A percentile compares a stretch with the other conserved stretches of the same genome.
Evolutionary conservation across 2,113 vertebrate species (phyloP).

Genomic region (Cacatua alba): DNA sequence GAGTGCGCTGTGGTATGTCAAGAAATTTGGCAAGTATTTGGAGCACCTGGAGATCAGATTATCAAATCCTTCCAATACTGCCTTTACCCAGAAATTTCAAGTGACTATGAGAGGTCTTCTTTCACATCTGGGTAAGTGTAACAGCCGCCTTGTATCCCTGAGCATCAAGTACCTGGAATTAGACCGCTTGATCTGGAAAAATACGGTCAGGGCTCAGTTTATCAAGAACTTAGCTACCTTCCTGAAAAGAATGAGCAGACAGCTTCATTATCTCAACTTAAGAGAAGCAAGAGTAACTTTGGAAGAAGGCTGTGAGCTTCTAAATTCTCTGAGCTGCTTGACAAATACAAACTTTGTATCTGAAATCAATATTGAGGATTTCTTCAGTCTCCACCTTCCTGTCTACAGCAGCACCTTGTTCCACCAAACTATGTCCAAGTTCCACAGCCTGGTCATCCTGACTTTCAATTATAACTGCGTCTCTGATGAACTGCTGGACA

Average conservation of each 20-base stretch:
- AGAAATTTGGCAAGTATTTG: conserved; percentile 75
- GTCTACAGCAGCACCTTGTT: conserved; percentile 72
- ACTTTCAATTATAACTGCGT: conserved; percentile 79
- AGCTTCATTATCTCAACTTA: conserved; percentile 70
- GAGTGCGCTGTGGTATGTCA: conserved; percentile 70
- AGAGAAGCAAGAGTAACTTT: conserved; percentile 71
- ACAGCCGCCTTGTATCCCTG: conserved; percentile 63
- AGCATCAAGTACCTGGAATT: conserved; percentile 72
- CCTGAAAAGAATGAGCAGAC: conserved; percentile 66
- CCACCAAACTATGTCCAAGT: conserved; percentile 59
- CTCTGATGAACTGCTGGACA: conserved; percentile 73
- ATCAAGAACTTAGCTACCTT: conserved; percentile 72
- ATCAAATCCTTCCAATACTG: conserved; percentile 55
- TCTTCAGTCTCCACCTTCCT: conserved; percentile 65
- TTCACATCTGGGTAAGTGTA: conserved; percentile 62
- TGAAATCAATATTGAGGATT: conserved; percentile 76
- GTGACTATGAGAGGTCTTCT: conserved; percentile 67
- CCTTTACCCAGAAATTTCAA: conserved; percentile 74
- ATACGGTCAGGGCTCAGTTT: conserved; percentile 40
- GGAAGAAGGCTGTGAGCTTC: conserved; percentile 74
- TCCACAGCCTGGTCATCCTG: conserved; percentile 61
- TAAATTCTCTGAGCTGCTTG: conserved; percentile 66
- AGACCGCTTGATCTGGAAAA: conserved; percentile 73
- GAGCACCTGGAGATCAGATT: conserved; percentile 76
- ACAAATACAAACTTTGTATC: conserved; percentile 31